Base-by-base conservation (phyloP, 2,888 invertebrate species). In the Hypena proboscidalis region DNA sequence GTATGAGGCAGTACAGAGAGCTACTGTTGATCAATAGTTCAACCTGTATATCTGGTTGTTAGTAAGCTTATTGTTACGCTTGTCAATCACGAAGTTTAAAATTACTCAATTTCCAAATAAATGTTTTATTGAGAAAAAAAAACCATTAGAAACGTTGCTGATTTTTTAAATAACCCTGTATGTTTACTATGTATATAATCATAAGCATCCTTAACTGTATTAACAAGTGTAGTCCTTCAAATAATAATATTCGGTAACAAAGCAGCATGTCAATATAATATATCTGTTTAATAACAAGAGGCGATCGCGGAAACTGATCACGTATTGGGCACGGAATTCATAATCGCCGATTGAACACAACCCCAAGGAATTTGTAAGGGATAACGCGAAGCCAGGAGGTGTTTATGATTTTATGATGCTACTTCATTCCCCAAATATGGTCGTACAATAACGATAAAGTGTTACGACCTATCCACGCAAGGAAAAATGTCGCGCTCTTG, bases 351-450 rank as follows among this genome's bases (percentile, higher is more conserved):
- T 79, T 64, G 67, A 70, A 62, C 70, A 59, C 58, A 67, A 65
- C 71, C 67, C 67, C 48, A 58, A 67, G 63, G 69, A 75, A 77
- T 76, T 83, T 78, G 77, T 82, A 74, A 68, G 75, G 72, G 74
- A 77, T 77, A 80, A 81, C 65, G 68, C 57, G 71, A 57, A 65
- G 73, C 71, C 70, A 70, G 74, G 74, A 74, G 77, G 79, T 83
- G 83, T 85, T 83, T 83, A 81, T 83, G 80, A 83, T 84, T 83
- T 83, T 84, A 85, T 74, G 85, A 77, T 74, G 69, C 77, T 71
- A 77, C 73, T 81, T 72, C 74, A 75, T 84, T 78, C 74, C 68
- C n/a, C 70, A 71, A 77, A 80, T 84, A 85, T 74, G 74, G 75
- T 74, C 77, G 74, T 81, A 80, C 80, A 84, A 82, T 86, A 84